Evolutionary conservation across 53 echinoderm and acorn worm species (phyloP).

Genomic region (Antedon mediterranea): DNA sequence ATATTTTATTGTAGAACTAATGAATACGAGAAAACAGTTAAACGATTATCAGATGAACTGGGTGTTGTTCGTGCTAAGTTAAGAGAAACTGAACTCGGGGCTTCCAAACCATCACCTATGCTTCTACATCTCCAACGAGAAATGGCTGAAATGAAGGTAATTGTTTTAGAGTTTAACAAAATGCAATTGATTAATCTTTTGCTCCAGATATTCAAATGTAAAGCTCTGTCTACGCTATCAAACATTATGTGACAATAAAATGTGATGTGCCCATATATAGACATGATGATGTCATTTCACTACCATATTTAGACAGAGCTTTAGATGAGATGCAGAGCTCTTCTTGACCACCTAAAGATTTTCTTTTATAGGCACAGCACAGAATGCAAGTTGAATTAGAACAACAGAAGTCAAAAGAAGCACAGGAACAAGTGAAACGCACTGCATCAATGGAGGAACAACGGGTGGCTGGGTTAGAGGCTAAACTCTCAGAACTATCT

Average conservation of each 20-base stretch:
- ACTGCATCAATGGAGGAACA: slow-evolving; percentile 53
- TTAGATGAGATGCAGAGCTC: too few relatives aligned
- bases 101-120: slow-evolving; percentile 60
- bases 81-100: slow-evolving; percentile 47
- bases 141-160: slow-evolving; percentile 98
- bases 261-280: too few relatives aligned
- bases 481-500: slow-evolving; percentile 78
- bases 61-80: slow-evolving; percentile 55
- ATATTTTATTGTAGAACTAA: slow-evolving; percentile 19
- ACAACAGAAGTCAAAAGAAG: slow-evolving; percentile 79
- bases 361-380: slow-evolving; percentile 59
- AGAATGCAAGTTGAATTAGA: slow-evolving; percentile 83
- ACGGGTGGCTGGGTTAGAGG: slow-evolving; percentile 65
- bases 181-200: too few relatives aligned
- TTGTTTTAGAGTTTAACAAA: too few relatives aligned
- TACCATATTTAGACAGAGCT: too few relatives aligned
- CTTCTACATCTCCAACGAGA: slow-evolving; percentile 76
- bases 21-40: slow-evolving; percentile 67
- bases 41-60: slow-evolving; percentile 46
- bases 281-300: too few relatives aligned
- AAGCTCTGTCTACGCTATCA: too few relatives aligned
- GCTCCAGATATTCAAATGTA: too few relatives aligned
- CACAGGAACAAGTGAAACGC: slow-evolving; percentile 53
- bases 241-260: too few relatives aligned
- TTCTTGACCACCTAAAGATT: too few relatives aligned